Evolutionary conservation across 1,140 invertebrate genomes (phyloP).

Genomic region (Temnothorax longispinosus): DNA sequence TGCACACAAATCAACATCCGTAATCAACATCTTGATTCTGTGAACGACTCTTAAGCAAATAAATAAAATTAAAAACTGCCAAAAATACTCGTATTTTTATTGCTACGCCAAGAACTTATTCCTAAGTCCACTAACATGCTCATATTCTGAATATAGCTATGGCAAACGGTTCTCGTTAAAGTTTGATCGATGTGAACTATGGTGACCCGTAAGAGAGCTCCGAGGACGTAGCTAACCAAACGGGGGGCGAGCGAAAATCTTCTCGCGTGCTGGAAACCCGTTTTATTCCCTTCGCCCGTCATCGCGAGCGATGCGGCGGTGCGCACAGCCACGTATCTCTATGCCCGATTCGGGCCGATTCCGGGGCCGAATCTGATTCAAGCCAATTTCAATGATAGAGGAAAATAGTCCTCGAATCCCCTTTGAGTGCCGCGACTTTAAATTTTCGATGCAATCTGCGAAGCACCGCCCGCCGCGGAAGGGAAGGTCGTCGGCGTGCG

Average conservation of each 20-base stretch:
- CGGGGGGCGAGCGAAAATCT: slow-evolving; percentile 48
- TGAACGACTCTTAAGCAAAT: not conserved
- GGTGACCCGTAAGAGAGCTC: slow-evolving; percentile 31
- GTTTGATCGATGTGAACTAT: slow-evolving; percentile 63
- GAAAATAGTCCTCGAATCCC: slow-evolving; percentile 63
- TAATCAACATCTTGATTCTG: not conserved
- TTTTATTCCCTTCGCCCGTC: slow-evolving; percentile 51
- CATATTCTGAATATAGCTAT: slow-evolving; percentile 39
- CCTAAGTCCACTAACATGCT: not conserved
- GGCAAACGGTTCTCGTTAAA: slow-evolving; percentile 15
- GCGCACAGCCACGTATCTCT: slow-evolving; percentile 40
- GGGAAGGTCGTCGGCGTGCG: slow-evolving; percentile 15
- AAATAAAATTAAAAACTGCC: not conserved
- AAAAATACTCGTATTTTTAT: not conserved
- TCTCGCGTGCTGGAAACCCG: slow-evolving; percentile 52
- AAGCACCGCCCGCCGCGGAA: slow-evolving; percentile 23
- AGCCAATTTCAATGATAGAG: slow-evolving; percentile 67
- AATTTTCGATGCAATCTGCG: slow-evolving; percentile 72
- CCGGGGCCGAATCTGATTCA: slow-evolving; percentile 59
- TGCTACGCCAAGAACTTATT: not conserved
- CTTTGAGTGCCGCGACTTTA: slow-evolving; percentile 66
- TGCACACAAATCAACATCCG: not conserved
- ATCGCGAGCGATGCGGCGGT: slow-evolving; percentile 3
- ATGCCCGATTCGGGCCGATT: slow-evolving; percentile 34
- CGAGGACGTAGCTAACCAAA: not conserved